Evolutionary conservation across 2,888 invertebrate genomes (phyloP).

Genomic region (Lasioglossum oenotherae): DNA sequence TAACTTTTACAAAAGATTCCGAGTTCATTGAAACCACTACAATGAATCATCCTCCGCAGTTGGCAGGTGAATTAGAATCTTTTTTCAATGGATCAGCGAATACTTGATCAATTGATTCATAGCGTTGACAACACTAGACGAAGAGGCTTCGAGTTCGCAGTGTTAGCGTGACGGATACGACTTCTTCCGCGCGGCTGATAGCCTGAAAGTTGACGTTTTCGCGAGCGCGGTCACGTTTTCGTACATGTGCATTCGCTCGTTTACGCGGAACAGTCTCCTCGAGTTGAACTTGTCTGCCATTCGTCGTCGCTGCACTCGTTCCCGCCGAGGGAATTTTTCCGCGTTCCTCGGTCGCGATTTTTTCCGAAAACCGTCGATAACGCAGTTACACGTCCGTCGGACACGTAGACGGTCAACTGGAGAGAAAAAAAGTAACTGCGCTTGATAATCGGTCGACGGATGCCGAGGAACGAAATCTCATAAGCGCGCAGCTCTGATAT

Average conservation of each 20-base stretch:
- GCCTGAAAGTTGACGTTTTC: constrained; percentile 47
- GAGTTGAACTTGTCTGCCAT: constrained; percentile 19
- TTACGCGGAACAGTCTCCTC: constrained; percentile 22
- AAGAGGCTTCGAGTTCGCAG: neutral
- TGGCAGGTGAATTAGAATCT: neutral
- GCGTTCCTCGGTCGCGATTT: neutral
- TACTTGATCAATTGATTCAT: neutral
- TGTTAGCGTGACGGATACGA: neutral
- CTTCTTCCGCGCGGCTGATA: constrained; percentile 19
- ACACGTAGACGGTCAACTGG: neutral
- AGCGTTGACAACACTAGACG: neutral
- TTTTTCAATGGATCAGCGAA: constrained; percentile 1
- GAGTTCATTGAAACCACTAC: neutral
- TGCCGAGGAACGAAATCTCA: neutral
- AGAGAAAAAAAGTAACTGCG: neutral
- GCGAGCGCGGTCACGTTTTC: constrained; percentile 57
- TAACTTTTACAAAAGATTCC: neutral
- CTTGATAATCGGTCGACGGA: constrained; percentile 19
- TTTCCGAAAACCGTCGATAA: neutral
- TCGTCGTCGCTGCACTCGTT: constrained; percentile 13
- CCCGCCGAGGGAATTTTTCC: constrained; percentile 2
- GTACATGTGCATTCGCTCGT: constrained; percentile 50
- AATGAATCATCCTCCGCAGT: neutral
- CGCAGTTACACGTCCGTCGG: neutral
- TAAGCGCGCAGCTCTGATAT: neutral